Evolutionary conservation across 2,113 vertebrate species (phyloP).

Genomic region (Phrynosoma platyrhinos): DNA sequence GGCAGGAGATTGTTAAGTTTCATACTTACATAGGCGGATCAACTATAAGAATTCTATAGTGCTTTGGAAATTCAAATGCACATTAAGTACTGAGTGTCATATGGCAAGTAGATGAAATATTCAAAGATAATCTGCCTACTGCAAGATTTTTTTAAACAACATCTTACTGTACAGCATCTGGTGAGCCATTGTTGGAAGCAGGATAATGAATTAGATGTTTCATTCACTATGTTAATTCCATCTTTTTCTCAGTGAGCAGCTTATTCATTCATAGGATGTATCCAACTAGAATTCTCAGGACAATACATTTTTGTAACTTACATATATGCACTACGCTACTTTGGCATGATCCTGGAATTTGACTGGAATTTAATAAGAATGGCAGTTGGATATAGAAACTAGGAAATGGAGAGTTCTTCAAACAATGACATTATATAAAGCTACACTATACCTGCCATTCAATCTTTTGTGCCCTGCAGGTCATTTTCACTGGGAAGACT

Average conservation of each 20-base stretch:
- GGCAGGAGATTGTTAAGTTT: constrained; percentile 27
- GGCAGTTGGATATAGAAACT: constrained; percentile 45
- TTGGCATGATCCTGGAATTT: neutral
- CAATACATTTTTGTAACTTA: constrained; percentile 27
- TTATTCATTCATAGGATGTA: neutral
- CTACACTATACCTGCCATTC: constrained; percentile 24
- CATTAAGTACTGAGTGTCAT: constrained; percentile 36
- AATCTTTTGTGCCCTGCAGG: constrained; percentile 33
- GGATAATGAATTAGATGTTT: constrained; percentile 20
- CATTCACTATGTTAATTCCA: constrained; percentile 23
- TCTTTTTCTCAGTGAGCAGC: neutral
- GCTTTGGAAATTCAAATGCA: constrained; percentile 18
- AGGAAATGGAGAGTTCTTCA: constrained; percentile 46
- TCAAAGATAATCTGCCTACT: constrained; percentile 7
- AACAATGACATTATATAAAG: constrained; percentile 49
- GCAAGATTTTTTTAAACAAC: neutral
- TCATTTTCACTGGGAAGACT: constrained; percentile 31
- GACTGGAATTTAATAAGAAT: constrained; percentile 40
- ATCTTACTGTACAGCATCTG: constrained; percentile 26
- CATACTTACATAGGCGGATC: neutral
- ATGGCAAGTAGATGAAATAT: constrained; percentile 20
- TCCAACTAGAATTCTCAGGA: constrained; percentile 37
- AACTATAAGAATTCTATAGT: constrained; percentile 37
- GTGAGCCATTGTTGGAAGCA: constrained; percentile 10
- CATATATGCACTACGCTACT: neutral